Evolutionary conservation across 2,797 vertebrate species (phyloP).

Genomic region (Falco berigora): DNA sequence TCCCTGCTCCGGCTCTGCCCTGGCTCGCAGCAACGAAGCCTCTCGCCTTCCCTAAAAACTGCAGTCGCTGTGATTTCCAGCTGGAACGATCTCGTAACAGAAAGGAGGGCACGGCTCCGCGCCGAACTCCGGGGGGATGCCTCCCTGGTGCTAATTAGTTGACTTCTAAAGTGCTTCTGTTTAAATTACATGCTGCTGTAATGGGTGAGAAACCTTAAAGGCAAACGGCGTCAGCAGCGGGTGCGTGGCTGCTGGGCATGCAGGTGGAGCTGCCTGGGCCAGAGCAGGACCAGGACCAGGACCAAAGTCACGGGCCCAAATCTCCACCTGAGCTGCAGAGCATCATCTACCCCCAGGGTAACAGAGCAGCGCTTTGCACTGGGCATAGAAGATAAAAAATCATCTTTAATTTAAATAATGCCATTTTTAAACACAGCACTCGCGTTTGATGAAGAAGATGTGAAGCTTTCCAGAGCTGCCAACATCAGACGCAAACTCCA

Average conservation of each 20-base stretch:
- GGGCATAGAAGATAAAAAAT: not conserved
- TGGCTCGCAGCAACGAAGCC: not conserved
- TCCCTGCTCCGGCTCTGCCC: not conserved
- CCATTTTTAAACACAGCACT: not conserved
- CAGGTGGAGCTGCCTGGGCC: not conserved
- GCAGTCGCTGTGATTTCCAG: slow-evolving; percentile 13
- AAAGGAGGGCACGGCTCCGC: slow-evolving; percentile 42
- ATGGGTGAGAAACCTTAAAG: slow-evolving; percentile 53
- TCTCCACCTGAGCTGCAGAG: accelerated
- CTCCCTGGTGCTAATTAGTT: slow-evolving; percentile 62
- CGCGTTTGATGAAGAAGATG: not conserved
- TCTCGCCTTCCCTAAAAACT: not conserved
- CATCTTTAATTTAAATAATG: not conserved
- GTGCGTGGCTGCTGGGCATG: accelerated
- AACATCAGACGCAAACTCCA: not conserved
- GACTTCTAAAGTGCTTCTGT: slow-evolving; percentile 61
- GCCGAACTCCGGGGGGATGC: slow-evolving; percentile 60
- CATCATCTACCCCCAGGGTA: not conserved
- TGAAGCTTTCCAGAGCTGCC: not conserved
- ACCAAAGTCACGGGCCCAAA: not conserved
- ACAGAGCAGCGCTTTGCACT: not conserved
- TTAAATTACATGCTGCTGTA: slow-evolving; percentile 38
- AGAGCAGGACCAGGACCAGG: not conserved
- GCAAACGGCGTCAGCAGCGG: not conserved
- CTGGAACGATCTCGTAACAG: slow-evolving; percentile 8